phyloP scores from a whole-genome alignment of 2,113 vertebrate species.

The Rhabdornis inornatus region DNA sequence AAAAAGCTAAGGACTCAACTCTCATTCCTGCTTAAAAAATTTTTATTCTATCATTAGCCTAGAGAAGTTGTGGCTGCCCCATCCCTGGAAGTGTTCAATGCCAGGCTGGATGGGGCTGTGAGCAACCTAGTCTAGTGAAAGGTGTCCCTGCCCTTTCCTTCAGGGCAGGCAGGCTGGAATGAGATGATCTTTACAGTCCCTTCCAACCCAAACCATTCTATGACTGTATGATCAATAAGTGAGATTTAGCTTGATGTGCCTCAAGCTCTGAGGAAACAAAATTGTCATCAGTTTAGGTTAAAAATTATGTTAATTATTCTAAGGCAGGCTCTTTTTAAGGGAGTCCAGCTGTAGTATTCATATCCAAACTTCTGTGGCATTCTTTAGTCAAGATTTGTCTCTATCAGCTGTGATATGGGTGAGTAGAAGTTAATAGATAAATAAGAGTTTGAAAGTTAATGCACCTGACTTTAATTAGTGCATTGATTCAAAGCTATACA shows the following conservation, averaged over 20 bases:
- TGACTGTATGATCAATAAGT: neutral
- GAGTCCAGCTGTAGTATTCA: neutral
- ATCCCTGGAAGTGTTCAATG: neutral
- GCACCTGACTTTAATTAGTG: neutral
- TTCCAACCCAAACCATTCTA: neutral
- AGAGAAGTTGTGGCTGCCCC: neutral
- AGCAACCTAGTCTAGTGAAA: neutral
- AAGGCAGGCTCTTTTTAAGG: neutral
- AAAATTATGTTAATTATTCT: neutral
- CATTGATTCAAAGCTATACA: neutral
- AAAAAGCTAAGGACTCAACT: neutral
- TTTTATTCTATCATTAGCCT: neutral
- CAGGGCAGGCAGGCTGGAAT: neutral
- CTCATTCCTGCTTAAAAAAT: neutral
- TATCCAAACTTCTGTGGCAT: neutral
- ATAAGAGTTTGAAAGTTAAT: neutral
- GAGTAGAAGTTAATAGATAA: neutral
- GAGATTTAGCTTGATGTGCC: neutral
- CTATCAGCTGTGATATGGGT: neutral
- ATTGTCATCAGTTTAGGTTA: neutral
- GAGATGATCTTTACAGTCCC: neutral
- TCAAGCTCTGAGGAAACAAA: neutral
- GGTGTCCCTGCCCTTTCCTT: too few species aligned
- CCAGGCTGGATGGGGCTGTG: neutral
- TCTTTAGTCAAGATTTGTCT: neutral